Evolutionary conservation across 1,140 invertebrate species (phyloP), one percentile per base, ranked within the genome.

Genomic region (Bathynomus jamesi): DNA sequence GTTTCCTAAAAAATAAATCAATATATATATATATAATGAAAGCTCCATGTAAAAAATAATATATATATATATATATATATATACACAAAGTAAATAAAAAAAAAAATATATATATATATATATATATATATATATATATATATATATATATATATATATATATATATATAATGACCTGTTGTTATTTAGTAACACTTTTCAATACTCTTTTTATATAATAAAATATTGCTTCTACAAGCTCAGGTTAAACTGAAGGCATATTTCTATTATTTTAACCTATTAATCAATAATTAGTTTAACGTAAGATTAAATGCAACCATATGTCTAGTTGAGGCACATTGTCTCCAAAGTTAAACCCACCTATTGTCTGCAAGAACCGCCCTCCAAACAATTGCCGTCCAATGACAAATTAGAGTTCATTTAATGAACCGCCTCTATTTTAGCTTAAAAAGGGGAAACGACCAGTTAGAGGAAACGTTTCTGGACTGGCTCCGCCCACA

Each of bases 271-370:
- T 53, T 53, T 53, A 53, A 53, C 40, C 40, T 53, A 53, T 53
- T 53, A 53, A 53, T 53, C 40, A 53, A 53, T 53, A 53, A 53
- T 53, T 53, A 53, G 40, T 53, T 53, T 53, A 53, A 53, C 40
- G 40, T 53, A 53, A 53, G 40, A 53, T 53, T 53, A 53, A 53
- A 5, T 53, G 5, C 21, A 40, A 40, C 32, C 32, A 53, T 53
- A 53, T 53, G 5, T 53, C 5, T 53, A 8, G 32, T 40, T 40
- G 32, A 40, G 32, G 32, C 7, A 40, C 32, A 40, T 40, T 40
- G 32, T 40, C 32, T 40, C 32, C 32, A 40, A 40, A 40, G 7
- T 40, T 17, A 40, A 17, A 7, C 17, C 32, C 32, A 17, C 32
- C 32, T 40, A 8, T 40, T 40, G 32, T 40, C 17, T 40, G 17